A percentile compares a stretch with the other conserved stretches of the same genome.
phyloP scores from a whole-genome alignment of 2,888 invertebrate genomes.

The Pammene fasciana region DNA sequence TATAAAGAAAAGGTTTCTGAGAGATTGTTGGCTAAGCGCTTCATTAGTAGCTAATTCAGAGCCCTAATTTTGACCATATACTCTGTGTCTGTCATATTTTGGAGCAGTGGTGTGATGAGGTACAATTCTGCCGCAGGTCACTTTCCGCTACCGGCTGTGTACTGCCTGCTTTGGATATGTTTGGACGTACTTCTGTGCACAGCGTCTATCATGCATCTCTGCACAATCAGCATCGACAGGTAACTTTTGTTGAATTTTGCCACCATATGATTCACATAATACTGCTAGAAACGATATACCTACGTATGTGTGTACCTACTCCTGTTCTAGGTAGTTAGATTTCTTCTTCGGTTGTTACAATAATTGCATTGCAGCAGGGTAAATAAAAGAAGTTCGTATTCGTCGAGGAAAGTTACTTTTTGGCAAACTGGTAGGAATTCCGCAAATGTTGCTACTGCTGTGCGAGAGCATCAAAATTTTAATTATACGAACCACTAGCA shows the following conservation, averaged over 20 bases:
- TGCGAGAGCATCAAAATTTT: constrained; percentile 1
- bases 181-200: constrained; percentile 98
- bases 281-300: too few species aligned
- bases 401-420: neutral
- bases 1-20: too few species aligned
- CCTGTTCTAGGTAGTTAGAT: too few species aligned
- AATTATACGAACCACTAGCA: neutral
- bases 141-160: constrained; percentile 91
- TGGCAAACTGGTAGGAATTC: neutral
- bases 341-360: too few species aligned
- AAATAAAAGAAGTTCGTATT: too few species aligned
- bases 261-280: too few species aligned
- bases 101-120: neutral
- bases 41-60: too few species aligned
- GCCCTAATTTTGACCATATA: too few species aligned
- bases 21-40: too few species aligned
- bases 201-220: constrained; percentile 98
- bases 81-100: too few species aligned
- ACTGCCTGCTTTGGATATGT: constrained; percentile 97
- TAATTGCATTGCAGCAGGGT: neutral
- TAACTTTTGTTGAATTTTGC: constrained; percentile 45
- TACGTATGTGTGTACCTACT: too few species aligned
- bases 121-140: constrained; percentile 81
- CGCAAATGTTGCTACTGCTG: neutral
- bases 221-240: constrained; percentile 97